Evolutionary conservation across 2,797 vertebrate genomes (phyloP).

Genomic region (Scolopax rusticola): DNA sequence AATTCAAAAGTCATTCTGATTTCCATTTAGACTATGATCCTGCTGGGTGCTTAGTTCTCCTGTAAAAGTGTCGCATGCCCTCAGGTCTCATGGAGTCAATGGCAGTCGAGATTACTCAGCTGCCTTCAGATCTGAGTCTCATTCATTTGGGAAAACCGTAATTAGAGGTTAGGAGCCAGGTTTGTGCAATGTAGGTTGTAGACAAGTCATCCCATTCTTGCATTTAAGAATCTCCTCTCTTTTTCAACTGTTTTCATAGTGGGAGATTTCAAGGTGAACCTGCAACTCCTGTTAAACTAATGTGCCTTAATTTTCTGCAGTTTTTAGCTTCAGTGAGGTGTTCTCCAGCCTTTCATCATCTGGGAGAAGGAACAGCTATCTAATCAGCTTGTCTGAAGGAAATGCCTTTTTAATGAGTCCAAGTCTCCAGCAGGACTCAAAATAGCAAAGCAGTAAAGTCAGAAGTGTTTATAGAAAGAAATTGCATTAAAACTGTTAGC

Average conservation of each 20-base stretch:
- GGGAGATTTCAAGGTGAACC: constrained; percentile 28
- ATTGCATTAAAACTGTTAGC: constrained; percentile 16
- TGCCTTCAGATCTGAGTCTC: not conserved
- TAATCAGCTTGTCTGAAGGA: constrained; percentile 69
- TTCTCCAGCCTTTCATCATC: constrained; percentile 40
- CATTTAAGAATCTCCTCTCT: constrained; percentile 4
- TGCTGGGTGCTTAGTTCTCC: constrained; percentile 4
- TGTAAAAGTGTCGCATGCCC: not conserved
- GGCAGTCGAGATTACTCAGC: not conserved
- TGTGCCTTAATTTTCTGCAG: constrained; percentile 31
- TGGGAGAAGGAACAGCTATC: constrained; percentile 54
- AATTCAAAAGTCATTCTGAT: constrained; percentile 45
- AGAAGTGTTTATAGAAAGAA: constrained; percentile 58
- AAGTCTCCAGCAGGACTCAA: constrained; percentile 49
- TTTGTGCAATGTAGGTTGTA: not conserved
- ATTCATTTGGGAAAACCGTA: not conserved
- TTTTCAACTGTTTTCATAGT: not conserved
- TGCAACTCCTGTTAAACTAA: constrained; percentile 26
- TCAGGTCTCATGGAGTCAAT: not conserved
- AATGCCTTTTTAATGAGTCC: constrained; percentile 66
- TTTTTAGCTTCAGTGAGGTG: constrained; percentile 45
- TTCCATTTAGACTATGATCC: constrained; percentile 43
- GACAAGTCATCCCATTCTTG: not conserved
- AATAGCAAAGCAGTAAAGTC: constrained; percentile 53
- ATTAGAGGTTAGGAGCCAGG: constrained; percentile 29